Percentiles rank a stretch among this genome's conserved stretches.
These are phyloP conservation scores for Meloidogyne hapla DNA, from an alignment of 1,140 invertebrate species.

Conservation along the genomic window DNA sequence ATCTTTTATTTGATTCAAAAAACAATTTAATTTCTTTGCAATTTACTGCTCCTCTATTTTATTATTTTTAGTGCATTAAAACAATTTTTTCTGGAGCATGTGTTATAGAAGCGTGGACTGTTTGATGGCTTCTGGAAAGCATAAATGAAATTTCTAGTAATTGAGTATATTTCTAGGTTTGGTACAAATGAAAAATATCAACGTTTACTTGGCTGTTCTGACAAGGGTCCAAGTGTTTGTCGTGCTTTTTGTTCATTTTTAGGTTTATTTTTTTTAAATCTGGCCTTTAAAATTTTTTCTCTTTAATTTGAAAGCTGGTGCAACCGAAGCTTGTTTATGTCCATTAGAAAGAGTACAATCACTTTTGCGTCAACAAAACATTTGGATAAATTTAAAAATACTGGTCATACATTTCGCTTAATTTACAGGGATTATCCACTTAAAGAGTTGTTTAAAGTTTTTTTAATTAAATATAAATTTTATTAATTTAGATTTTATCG, in stretches of 20 bases:
- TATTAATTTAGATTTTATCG: constrained; percentile 68
- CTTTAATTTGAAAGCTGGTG: constrained; percentile 70
- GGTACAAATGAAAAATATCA: constrained; percentile 66
- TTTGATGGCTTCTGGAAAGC: no score
- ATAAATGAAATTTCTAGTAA: no score
- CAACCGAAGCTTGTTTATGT: constrained; percentile 82
- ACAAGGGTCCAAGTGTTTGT: constrained; percentile 73
- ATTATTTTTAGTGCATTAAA: no score
- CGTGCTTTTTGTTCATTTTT: constrained; percentile 58
- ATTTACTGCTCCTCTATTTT: no score
- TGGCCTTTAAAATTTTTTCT: not conserved
- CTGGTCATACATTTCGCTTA: constrained; percentile 77
- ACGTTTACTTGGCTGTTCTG: constrained; percentile 71
- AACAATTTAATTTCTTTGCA: no score
- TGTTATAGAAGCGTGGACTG: no score
- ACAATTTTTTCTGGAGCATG: no score
- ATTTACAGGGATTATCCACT: constrained; percentile 71
- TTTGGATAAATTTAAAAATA: constrained; percentile 82
- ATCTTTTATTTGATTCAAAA: no score
- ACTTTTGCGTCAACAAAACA: constrained; percentile 80
- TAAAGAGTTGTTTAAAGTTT: not conserved
- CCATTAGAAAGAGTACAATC: constrained; percentile 95
- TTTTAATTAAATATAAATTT: not conserved
- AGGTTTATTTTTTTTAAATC: constrained; percentile 32
- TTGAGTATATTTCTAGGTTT: constrained; percentile 68